Evolutionary conservation across 2,888 invertebrate species (phyloP), one percentile per base, ranked within the genome.

Genomic region (Sphaeridia pumilis): DNA sequence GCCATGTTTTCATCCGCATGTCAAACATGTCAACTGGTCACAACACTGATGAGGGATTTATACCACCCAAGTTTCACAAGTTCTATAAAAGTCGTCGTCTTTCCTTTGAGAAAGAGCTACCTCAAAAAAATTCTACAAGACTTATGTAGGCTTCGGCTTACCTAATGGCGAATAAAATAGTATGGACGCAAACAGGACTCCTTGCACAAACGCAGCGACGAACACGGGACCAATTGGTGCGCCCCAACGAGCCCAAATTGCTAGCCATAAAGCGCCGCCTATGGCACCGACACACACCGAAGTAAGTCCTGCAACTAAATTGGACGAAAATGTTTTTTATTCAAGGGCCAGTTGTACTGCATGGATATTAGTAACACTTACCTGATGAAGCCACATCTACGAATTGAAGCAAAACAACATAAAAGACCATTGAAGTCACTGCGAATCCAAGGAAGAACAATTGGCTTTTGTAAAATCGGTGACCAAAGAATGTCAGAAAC

Each of bases 231-330:
- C 65, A 4, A 80, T 69, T 0, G 82, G 80, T 57, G 78, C 74
- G 2, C 79, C 80, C 61, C 74, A 75, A 59, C 73, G 74, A 72
- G 76, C 76, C 80, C 82, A 83, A 58, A 80, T 71, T 4, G 76
- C 64, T 36, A 80, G 64, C 78, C 80, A 81, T 42, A 78, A 68
- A 2, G 74, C 69, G 2, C 80, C 82, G 57, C 78, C 77, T 52
- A 78, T 69, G 42, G 77, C 54, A 14, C 81, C 82, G 43, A 78
- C 71, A 4, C 77, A 51, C 2, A 74, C 65, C 0, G 79, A 74
- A 14, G 75, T 72, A 1, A 72, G 69, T 20, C 78, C 65, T 31
- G 73, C 69, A 53, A 72, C 81, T 81, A 59, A 49, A 52, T 38
- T 17, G 14, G 27, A 44, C 20, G 17, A 49, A 42, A 25, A 22